phyloP scores from a whole-genome alignment of 2,888 invertebrate genomes.

The Lasioglossum figueresi region DNA sequence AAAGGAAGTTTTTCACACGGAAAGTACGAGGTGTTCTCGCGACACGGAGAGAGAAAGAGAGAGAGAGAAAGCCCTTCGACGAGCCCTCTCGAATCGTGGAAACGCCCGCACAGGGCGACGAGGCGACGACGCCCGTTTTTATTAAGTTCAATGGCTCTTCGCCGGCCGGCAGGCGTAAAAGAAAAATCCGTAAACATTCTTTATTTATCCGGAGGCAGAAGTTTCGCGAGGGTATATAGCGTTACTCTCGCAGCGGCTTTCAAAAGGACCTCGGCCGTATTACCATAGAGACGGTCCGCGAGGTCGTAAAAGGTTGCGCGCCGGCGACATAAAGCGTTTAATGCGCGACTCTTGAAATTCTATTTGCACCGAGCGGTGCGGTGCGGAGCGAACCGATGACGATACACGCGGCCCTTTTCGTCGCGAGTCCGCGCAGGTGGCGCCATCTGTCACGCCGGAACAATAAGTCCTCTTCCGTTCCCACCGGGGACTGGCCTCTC shows the following conservation, averaged over 20 bases:
- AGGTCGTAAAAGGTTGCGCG: slow-evolving; percentile 74
- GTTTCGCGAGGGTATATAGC: slow-evolving; percentile 61
- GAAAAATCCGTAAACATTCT: slow-evolving; percentile 60
- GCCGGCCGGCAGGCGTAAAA: slow-evolving; percentile 40
- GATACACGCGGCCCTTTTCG: slow-evolving; percentile 50
- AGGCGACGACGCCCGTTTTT: slow-evolving; percentile 47
- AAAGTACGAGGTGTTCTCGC: background rate
- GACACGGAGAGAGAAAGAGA: background rate
- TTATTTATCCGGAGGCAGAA: slow-evolving; percentile 64
- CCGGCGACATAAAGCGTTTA: slow-evolving; percentile 72
- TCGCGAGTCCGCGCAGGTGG: slow-evolving; percentile 58
- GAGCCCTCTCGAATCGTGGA: slow-evolving; percentile 39
- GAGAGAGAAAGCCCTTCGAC: background rate
- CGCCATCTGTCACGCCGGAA: slow-evolving; percentile 66
- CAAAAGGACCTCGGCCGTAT: slow-evolving; percentile 70
- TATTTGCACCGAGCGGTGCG: slow-evolving; percentile 69
- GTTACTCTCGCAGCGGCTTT: slow-evolving; percentile 63
- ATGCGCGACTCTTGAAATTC: slow-evolving; percentile 74
- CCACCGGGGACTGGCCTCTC: slow-evolving; percentile 41
- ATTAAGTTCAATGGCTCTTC: slow-evolving; percentile 40
- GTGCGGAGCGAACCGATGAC: background rate
- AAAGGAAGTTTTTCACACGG: background rate
- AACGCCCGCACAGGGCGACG: background rate
- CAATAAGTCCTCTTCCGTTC: slow-evolving; percentile 56
- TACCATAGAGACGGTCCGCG: slow-evolving; percentile 72